phyloP scores from a whole-genome alignment of 2,888 invertebrate species.

The Amblyjoppa proteus region DNA sequence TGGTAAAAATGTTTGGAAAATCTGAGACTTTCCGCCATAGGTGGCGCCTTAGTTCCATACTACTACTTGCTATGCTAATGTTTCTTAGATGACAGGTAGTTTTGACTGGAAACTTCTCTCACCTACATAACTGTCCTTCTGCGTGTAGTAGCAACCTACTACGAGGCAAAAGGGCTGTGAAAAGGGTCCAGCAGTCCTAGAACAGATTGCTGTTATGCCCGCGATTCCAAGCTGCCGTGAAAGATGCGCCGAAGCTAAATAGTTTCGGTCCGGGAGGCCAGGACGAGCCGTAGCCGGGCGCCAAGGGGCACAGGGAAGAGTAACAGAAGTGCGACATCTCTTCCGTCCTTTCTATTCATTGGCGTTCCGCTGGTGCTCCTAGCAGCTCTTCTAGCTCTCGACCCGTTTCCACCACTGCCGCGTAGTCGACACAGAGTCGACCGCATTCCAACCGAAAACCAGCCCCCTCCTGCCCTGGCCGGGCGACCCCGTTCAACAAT shows the following conservation, averaged over 20 bases:
- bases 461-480: constrained; percentile 31
- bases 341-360: constrained; percentile 59
- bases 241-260: constrained; percentile 10
- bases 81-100: no score
- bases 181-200: constrained; percentile 10
- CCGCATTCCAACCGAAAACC: constrained; percentile 66
- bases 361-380: constrained; percentile 55
- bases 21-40: no score
- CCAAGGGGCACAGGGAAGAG: neutral
- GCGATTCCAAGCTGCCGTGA: constrained; percentile 1
- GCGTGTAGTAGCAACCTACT: neutral
- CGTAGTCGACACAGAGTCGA: constrained; percentile 63
- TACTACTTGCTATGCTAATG: no score
- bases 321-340: constrained; percentile 36
- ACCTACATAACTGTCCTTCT: no score
- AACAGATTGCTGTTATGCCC: constrained; percentile 26
- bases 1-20: no score
- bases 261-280: constrained; percentile 37
- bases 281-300: constrained; percentile 1
- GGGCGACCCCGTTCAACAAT: constrained; percentile 64
- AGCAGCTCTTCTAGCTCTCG: constrained; percentile 54
- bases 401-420: constrained; percentile 63
- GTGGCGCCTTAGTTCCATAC: no score
- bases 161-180: constrained; percentile 18
- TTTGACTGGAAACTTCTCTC: no score